A percentile compares a stretch with the other conserved stretches of the same genome.
Conservation (phyloP, 1,140 invertebrate species). For the Drosophila sechellia region DNA sequence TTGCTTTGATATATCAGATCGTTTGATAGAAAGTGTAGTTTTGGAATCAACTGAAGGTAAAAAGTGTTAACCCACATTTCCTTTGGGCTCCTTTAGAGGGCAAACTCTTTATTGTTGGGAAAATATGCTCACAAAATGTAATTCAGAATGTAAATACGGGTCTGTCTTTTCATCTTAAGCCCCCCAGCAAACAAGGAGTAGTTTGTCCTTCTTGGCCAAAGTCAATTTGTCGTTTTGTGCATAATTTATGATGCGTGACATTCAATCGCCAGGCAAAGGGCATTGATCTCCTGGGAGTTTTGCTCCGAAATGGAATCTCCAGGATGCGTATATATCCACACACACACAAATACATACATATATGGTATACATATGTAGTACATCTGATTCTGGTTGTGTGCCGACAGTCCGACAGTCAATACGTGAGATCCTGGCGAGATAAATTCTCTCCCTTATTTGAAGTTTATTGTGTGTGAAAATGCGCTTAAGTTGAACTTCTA, state of each 20-base stretch:
- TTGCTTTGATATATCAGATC: no score
- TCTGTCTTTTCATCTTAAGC: constrained; percentile 5
- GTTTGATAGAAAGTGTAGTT: no score
- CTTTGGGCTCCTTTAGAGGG: no score
- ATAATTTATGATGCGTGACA: constrained; percentile 83
- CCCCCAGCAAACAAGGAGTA: constrained; percentile 41
- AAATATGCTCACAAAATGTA: not conserved
- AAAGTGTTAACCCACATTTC: no score
- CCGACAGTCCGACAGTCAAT: constrained; percentile 44
- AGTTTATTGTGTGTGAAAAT: constrained; percentile 83
- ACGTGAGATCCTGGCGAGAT: constrained; percentile 64
- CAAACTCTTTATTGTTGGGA: not conserved
- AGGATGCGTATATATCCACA: constrained; percentile 4
- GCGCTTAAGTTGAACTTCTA: constrained; percentile 81
- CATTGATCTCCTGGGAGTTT: constrained; percentile 46
- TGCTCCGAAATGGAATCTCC: constrained; percentile 27
- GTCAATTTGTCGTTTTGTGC: constrained; percentile 76
- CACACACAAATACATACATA: not conserved
- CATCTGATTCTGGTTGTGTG: constrained; percentile 26
- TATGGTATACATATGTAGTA: not conserved
- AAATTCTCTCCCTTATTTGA: constrained; percentile 71
- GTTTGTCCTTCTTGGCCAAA: constrained; percentile 51
- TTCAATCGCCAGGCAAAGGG: constrained; percentile 70
- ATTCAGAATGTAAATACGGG: constrained; percentile 9
- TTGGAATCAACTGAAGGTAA: no score